These are phyloP conservation scores for Bemisia tabaci DNA, from an alignment of 1,140 invertebrate species.

Conservation along the genomic window DNA sequence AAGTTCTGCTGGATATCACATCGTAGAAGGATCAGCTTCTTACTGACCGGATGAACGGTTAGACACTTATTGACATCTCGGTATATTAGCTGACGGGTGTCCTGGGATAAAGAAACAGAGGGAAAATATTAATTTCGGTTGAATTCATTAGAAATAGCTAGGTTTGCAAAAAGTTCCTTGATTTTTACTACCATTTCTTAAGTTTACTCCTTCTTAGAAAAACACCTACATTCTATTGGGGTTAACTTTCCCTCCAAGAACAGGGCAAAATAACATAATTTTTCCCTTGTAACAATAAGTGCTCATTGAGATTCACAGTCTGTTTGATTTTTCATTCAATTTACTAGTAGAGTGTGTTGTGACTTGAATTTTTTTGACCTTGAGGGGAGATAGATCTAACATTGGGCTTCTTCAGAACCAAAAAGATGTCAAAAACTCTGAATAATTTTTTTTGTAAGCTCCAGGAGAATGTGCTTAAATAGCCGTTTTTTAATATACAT, in stretches of 20 bases:
- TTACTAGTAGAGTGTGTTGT: no score
- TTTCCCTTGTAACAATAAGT: neutral
- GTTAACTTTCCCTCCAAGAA: neutral
- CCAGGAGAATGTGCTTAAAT: no score
- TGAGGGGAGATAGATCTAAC: no score
- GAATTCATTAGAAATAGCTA: constrained; percentile 20
- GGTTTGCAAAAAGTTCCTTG: constrained; percentile 2
- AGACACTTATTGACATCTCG: constrained; percentile 68
- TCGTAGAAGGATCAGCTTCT: constrained; percentile 55
- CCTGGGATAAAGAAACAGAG: no score
- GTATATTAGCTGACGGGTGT: constrained; percentile 61
- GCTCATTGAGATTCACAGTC: no score
- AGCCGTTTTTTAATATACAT: no score
- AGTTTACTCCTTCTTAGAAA: neutral
- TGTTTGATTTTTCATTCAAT: no score
- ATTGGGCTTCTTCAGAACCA: no score
- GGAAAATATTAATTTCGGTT: no score
- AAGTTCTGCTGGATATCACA: constrained; percentile 75
- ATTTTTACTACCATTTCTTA: constrained; percentile 4
- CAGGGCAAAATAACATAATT: neutral
- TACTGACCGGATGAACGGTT: constrained; percentile 68
- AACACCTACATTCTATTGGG: neutral
- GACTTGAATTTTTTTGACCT: no score
- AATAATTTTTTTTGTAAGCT: no score
- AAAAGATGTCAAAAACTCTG: no score